Base-by-base conservation (phyloP, 2,797 vertebrate genomes). In the Falco naumanni region DNA sequence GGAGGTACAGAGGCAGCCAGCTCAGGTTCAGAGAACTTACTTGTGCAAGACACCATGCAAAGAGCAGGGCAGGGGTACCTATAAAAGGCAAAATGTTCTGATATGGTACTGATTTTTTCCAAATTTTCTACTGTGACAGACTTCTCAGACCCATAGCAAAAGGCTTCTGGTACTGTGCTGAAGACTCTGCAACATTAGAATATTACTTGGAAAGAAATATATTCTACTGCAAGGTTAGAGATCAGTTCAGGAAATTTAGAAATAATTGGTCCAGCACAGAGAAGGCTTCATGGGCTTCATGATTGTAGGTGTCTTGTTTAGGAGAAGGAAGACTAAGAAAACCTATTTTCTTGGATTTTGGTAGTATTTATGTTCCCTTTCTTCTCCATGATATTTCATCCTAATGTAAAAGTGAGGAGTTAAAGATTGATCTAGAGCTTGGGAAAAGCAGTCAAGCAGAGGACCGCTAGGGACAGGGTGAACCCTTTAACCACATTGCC, bases 371-470 rank as follows among this genome's bases (percentile, higher is more conserved):
- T 59, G 43, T 59, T 92, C 25, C 31, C 21, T 94, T 95, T 85
- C 57, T 92, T 87, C 61, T 72, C 39, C 63, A 37, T 12, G 19
- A 17, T 63, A 72, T 70, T 92, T 93, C 47, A 87, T 28, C 37
- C 63, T 86, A 75, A 81, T 78, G 84, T 85, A 81, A 83, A 94
- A 94, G 54, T 34, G 61, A 84, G 71, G 88, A 94, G 96, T 97
- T 97, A 97, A 97, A 94, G 77, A 96, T 96, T 96, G 90, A 96
- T 95, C 64, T 68, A 51, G 56, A 87, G 88, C 90, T 95, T 97
- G 96, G 93, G 95, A 97, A 96, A 97, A 91, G 92, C 96, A 93
- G 89, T 94, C 82, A 96, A 95, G 94, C 96, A 96, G 82, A 88
- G 85, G 96, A 93, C 14, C 79, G 75, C 1, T 3, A 39, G 20